These are phyloP conservation scores for Acanthaster planci DNA, from an alignment of 35 echinoderm and acorn worm species.

Conservation along the genomic window DNA sequence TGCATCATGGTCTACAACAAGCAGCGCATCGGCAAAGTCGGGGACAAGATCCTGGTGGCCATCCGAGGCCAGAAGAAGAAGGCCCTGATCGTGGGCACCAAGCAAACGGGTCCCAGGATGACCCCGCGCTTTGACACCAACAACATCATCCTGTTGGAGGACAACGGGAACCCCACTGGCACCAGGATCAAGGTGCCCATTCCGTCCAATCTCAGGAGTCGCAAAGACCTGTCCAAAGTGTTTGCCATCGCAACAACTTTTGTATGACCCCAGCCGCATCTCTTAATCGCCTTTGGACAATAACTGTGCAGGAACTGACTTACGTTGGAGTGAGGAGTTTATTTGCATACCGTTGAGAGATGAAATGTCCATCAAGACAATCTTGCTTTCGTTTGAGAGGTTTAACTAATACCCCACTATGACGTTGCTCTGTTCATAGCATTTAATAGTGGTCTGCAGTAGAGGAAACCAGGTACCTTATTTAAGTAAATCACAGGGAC, in stretches of 20 bases:
- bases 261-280: conserved; percentile 37
- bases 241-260: conserved; percentile 94
- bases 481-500: too few species aligned
- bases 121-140: conserved; percentile 94
- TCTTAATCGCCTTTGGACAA: neutral
- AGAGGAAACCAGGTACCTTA: too few species aligned
- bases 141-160: conserved; percentile 92
- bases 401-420: too few species aligned
- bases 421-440: too few species aligned
- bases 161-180: conserved; percentile 94
- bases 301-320: neutral
- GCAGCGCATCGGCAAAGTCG: conserved; percentile 73
- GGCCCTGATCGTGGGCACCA: conserved; percentile 82
- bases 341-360: too few species aligned
- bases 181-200: conserved; percentile 90
- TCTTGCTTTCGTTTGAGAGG: too few species aligned
- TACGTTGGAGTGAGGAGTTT: too few species aligned
- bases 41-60: conserved; percentile 85
- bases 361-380: too few species aligned
- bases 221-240: conserved; percentile 90
- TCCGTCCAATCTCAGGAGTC: conserved; percentile 73
- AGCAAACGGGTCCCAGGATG: conserved; percentile 67
- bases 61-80: conserved; percentile 94
- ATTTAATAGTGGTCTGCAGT: too few species aligned
- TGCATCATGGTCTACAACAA: conserved; percentile 98